Evolutionary conservation across 64 coral and sea anemone species (phyloP), one percentile per base, ranked within the genome.

Genomic region (Dendrophyllia cribrosa): DNA sequence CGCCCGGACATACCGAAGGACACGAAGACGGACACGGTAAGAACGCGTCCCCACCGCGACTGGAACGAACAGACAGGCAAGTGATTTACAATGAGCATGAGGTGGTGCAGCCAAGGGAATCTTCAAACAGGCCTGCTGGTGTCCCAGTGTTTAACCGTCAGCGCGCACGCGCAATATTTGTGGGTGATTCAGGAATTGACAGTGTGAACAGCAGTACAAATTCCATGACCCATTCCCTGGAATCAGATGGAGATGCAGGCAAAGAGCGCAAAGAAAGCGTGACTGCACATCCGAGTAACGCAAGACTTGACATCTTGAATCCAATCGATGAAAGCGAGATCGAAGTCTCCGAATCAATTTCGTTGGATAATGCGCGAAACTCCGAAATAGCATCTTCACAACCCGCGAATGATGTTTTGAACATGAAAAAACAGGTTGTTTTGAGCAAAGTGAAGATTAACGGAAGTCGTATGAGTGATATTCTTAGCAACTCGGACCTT

Each of bases 121-220:
- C 43, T 15, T 51, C 62, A 11, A 55, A 56, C 43, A 87, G 91
- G 70, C 58, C 63, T 66, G 12, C 75, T 25, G 59, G 75, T 60
- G 15, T 93, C 17, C 88, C 92, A 4, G 55, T 93, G 6, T 77
- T 83, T 23, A 93, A 97, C 58, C 87, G 95, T 6, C 88, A 86
- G 76, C 66, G 75, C 59, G 92, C 92, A 22, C 72, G 95, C 60
- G 83, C 92, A 9, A 91, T 97, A 2, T 97, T 97, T 87, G 93
- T 97, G 0, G 95, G 92, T 5, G 95, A 97, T 82, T 97, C 95
- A 3, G 95, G 95, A 7, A 97, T 97, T n/a, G 93, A 93, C 50
- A 97, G 95, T 45, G 95, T 94, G 1, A 88, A 87, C 8, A 96
- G 95, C 45, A 97, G 95, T 43, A 88, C 78, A 26, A 90, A 81